Percentiles rank a stretch among this genome's conserved stretches.
phyloP scores from a whole-genome alignment of 2,113 vertebrate genomes.

The Ancistrus triradiatus region DNA sequence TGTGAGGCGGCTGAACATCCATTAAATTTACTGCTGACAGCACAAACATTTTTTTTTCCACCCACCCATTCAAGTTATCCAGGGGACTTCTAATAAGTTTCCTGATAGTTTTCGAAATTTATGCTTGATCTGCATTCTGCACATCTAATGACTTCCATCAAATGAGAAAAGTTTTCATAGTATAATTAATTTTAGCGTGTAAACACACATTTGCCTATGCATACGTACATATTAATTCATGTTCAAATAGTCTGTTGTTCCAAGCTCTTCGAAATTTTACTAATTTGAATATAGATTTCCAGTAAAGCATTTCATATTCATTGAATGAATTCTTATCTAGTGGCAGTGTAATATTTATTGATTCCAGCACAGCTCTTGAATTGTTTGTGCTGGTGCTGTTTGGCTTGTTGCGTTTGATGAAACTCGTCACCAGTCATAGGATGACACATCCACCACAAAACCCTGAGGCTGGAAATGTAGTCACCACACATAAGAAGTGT shows the following conservation, averaged over 20 bases:
- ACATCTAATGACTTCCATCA: slow-evolving; percentile 9
- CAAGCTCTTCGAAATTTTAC: no score
- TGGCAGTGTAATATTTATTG: no score
- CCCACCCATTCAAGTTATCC: slow-evolving; percentile 40
- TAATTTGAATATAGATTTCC: no score
- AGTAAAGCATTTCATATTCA: no score
- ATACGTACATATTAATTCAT: no score
- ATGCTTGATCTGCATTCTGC: slow-evolving; percentile 27
- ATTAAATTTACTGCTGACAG: slow-evolving; percentile 58
- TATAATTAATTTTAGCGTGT: background rate
- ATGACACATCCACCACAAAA: slow-evolving; percentile 43
- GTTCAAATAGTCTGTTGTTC: no score
- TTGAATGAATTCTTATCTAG: no score
- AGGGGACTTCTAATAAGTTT: slow-evolving; percentile 36
- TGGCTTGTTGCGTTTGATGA: slow-evolving; percentile 20
- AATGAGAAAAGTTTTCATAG: slow-evolving; percentile 8
- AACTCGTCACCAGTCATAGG: slow-evolving; percentile 63
- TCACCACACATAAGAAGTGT: slow-evolving; percentile 65
- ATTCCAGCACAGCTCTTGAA: background rate
- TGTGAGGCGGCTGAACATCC: slow-evolving; percentile 48
- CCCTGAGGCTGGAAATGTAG: slow-evolving; percentile 52
- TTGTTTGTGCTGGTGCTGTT: background rate
- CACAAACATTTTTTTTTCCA: slow-evolving; percentile 45
- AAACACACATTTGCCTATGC: no score
- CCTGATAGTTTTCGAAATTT: slow-evolving; percentile 16